Conservation (phyloP, 2,113 vertebrate genomes). For the Trogon melanurus region DNA sequence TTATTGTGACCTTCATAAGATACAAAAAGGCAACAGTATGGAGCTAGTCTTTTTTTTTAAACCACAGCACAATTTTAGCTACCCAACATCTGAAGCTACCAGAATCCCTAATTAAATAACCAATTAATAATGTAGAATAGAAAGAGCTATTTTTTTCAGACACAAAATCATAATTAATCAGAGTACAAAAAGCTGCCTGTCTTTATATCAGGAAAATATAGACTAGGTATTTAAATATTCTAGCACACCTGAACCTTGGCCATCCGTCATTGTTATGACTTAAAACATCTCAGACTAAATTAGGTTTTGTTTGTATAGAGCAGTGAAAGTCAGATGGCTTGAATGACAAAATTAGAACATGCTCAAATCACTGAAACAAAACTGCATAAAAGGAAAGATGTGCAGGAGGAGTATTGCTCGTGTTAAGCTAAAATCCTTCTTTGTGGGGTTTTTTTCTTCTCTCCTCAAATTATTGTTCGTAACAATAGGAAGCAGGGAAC, state of each 20-base stretch:
- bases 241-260: slow-evolving; percentile 95
- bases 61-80: slow-evolving; percentile 79
- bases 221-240: slow-evolving; percentile 84
- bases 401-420: slow-evolving; percentile 64
- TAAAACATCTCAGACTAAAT: slow-evolving; percentile 94
- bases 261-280: slow-evolving; percentile 98
- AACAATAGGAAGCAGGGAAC: slow-evolving; percentile 49
- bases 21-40: slow-evolving; percentile 84
- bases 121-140: slow-evolving; percentile 92
- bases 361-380: slow-evolving; percentile 82
- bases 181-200: slow-evolving; percentile 82
- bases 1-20: slow-evolving; percentile 92
- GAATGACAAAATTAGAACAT: slow-evolving; percentile 93
- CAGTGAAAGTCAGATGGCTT: slow-evolving; percentile 97
- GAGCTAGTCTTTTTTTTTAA: slow-evolving; percentile 71
- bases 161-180: slow-evolving; percentile 86
- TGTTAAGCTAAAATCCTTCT: slow-evolving; percentile 67
- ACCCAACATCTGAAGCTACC: slow-evolving; percentile 84
- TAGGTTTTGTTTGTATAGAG: slow-evolving; percentile 95
- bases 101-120: slow-evolving; percentile 92
- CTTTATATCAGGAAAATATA: slow-evolving; percentile 82
- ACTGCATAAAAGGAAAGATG: slow-evolving; percentile 75
- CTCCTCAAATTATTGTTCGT: slow-evolving; percentile 52
- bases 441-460: slow-evolving; percentile 60
- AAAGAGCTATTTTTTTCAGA: slow-evolving; percentile 81